Percentiles rank a stretch among this genome's conserved stretches.
These are phyloP conservation scores for Noctua janthina DNA, from an alignment of 2,888 invertebrate genomes.

Conservation along the genomic window DNA sequence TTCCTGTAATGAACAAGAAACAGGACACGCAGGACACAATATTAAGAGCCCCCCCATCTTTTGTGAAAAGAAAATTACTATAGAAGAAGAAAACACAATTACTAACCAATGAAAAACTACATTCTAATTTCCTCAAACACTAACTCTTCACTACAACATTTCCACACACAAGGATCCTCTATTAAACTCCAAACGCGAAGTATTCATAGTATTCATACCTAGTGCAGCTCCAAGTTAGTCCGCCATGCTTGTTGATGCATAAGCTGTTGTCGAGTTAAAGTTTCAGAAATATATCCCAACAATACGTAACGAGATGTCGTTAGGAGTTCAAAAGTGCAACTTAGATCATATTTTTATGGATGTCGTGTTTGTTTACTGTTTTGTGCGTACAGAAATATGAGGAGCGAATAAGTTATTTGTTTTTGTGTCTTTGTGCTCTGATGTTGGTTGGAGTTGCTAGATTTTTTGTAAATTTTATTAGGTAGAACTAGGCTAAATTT, in stretches of 20 bases:
- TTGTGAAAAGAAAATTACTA: neutral
- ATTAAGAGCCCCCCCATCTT: too few relatives aligned
- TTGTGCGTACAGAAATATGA: slow-evolving; percentile 28
- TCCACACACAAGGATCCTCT: neutral
- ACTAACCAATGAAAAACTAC: neutral
- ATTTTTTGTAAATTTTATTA: neutral
- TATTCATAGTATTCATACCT: slow-evolving; percentile 50
- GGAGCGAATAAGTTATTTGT: neutral
- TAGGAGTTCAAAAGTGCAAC: slow-evolving; percentile 53
- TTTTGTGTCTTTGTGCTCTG: neutral
- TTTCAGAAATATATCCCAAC: slow-evolving; percentile 53
- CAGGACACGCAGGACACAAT: too few relatives aligned
- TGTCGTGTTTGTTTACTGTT: slow-evolving; percentile 16
- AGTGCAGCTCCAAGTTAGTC: slow-evolving; percentile 36
- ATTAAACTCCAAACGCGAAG: slow-evolving; percentile 28
- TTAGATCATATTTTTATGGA: slow-evolving; percentile 34
- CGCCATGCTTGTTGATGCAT: slow-evolving; percentile 46
- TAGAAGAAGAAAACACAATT: neutral
- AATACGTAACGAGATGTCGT: slow-evolving; percentile 57
- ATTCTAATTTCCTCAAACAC: neutral
- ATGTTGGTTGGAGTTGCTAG: neutral
- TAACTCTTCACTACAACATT: slow-evolving; percentile 11
- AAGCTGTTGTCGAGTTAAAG: slow-evolving; percentile 43
- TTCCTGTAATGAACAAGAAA: too few relatives aligned
- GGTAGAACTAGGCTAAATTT: neutral